These are phyloP conservation scores for Erebia palarica DNA, from an alignment of 2,888 invertebrate genomes.

Conservation along the genomic window DNA sequence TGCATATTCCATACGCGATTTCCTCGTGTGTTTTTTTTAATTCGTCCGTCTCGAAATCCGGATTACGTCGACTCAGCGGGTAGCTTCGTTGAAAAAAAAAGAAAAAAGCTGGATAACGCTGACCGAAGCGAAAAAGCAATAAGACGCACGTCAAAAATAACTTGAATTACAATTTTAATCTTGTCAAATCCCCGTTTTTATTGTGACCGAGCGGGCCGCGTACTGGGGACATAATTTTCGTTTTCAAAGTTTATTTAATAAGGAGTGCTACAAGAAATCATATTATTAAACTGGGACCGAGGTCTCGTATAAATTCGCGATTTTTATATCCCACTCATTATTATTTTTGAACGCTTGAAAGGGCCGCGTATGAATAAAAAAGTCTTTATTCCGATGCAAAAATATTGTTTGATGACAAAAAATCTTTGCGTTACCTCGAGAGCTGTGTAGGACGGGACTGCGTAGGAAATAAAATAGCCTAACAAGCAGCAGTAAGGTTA, in stretches of 20 bases:
- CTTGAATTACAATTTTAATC: slow-evolving; percentile 82
- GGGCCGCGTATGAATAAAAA: slow-evolving; percentile 74
- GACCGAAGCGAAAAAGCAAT: slow-evolving; percentile 76
- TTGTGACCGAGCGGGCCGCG: slow-evolving; percentile 64
- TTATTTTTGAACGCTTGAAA: slow-evolving; percentile 69
- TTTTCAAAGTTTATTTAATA: slow-evolving; percentile 79
- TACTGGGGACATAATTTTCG: slow-evolving; percentile 72
- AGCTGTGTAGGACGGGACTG: slow-evolving; percentile 30
- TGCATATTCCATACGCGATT: slow-evolving; percentile 42
- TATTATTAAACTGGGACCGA: slow-evolving; percentile 63
- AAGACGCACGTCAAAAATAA: slow-evolving; percentile 77
- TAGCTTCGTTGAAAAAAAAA: slow-evolving; percentile 52
- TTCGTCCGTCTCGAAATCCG: slow-evolving; percentile 52
- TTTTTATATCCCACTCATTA: slow-evolving; percentile 78
- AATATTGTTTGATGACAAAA: slow-evolving; percentile 68
- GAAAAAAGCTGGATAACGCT: slow-evolving; percentile 45
- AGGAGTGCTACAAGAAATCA: slow-evolving; percentile 74
- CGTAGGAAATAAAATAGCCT: slow-evolving; percentile 18
- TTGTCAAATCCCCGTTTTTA: slow-evolving; percentile 81
- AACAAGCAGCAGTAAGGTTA: slow-evolving; percentile 11
- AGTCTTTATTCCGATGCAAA: slow-evolving; percentile 76
- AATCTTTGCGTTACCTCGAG: slow-evolving; percentile 45
- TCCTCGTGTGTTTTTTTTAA: slow-evolving; percentile 38
- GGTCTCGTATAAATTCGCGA: slow-evolving; percentile 72
- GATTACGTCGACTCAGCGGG: slow-evolving; percentile 55